Evolutionary conservation across 2,113 vertebrate genomes (phyloP).

Genomic region (Chitala chitala): DNA sequence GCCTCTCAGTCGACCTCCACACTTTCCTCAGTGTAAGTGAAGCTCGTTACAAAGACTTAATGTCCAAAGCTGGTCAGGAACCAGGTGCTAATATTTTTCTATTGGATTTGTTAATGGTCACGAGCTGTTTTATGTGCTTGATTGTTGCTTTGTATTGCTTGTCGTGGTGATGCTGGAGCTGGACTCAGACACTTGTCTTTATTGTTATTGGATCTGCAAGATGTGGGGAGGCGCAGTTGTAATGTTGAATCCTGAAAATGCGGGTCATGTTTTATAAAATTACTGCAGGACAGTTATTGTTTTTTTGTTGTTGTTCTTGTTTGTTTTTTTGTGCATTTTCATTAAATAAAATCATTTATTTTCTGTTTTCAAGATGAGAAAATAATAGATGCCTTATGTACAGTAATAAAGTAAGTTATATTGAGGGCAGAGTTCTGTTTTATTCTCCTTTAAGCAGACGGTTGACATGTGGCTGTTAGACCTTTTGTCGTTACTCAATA

Average conservation of each 20-base stretch:
- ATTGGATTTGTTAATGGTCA: conserved; percentile 31
- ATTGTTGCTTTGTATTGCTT: conserved; percentile 48
- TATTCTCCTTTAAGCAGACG: conserved; percentile 57
- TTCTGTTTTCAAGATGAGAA: conserved; percentile 32
- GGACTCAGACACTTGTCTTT: conserved; percentile 66
- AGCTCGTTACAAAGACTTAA: conserved; percentile 7
- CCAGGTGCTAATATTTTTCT: conserved; percentile 40
- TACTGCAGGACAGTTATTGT: conserved; percentile 64
- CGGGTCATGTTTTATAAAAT: conserved; percentile 65
- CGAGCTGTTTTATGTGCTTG: conserved; percentile 33
- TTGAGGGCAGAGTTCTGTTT: conserved; percentile 27
- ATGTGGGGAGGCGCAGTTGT: too few species aligned
- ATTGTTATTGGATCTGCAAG: too few species aligned
- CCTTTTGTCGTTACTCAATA: conserved; percentile 55
- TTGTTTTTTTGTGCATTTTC: conserved; percentile 10
- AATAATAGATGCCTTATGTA: conserved; percentile 27
- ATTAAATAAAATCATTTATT: conserved; percentile 32
- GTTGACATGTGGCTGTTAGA: conserved; percentile 45
- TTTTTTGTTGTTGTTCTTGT: conserved; percentile 25
- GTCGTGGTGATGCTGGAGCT: conserved; percentile 67
- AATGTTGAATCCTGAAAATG: conserved; percentile 55
- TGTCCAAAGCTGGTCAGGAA: conserved; percentile 52
- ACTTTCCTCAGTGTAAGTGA: conserved; percentile 3
- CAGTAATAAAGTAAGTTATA: conserved; percentile 26
- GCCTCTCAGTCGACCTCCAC: conserved; percentile 18